Conservation (phyloP, 2,888 invertebrate genomes). For the Catocala sponsa region DNA sequence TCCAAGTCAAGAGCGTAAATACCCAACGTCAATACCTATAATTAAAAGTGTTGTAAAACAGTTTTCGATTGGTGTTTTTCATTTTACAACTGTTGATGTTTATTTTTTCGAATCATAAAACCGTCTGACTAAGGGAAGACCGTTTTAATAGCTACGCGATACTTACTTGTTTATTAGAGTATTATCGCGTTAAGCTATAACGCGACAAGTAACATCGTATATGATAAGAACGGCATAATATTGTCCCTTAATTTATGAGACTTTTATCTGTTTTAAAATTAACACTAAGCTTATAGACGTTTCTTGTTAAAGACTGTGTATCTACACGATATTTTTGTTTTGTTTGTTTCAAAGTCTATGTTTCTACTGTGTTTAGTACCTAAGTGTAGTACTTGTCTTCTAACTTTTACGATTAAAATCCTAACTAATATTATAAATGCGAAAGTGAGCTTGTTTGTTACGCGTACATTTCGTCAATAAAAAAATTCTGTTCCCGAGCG, state of each 20-base stretch:
- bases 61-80: constrained; percentile 43
- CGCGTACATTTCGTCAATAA: too few species aligned
- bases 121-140: constrained; percentile 4
- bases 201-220: constrained; percentile 21
- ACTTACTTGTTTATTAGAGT: constrained; percentile 18
- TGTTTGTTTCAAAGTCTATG: too few species aligned
- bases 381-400: too few species aligned
- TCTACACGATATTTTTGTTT: too few species aligned
- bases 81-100: constrained; percentile 34
- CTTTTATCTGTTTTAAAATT: too few species aligned
- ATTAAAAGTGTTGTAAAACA: constrained; percentile 57
- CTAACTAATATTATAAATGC: too few species aligned
- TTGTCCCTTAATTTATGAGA: not conserved
- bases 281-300: too few species aligned
- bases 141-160: constrained; percentile 11
- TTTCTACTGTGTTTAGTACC: too few species aligned
- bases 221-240: constrained; percentile 13
- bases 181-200: constrained; percentile 11
- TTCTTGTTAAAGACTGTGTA: not conserved
- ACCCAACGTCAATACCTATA: constrained; percentile 60
- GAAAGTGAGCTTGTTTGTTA: too few species aligned
- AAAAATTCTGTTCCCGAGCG: too few species aligned
- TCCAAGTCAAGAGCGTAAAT: constrained; percentile 46
- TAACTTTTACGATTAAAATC: too few species aligned
- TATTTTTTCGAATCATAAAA: constrained; percentile 32